phyloP scores from a whole-genome alignment of 2,888 invertebrate genomes.

The Hirudinaria manillensis region DNA sequence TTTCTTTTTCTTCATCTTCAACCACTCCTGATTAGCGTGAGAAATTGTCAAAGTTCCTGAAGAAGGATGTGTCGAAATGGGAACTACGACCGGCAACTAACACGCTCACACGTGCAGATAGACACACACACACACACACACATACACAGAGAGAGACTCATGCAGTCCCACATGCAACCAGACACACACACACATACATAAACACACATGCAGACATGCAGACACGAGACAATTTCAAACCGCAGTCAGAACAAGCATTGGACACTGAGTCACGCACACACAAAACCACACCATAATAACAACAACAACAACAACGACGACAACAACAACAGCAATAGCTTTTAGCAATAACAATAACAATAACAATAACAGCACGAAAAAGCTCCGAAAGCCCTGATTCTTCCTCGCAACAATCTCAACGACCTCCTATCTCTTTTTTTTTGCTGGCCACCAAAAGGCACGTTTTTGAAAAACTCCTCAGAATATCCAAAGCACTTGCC shows the following conservation, averaged over 20 bases:
- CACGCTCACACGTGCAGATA: neutral
- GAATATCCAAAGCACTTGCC: constrained; percentile 1
- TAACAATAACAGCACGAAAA: too few relatives aligned
- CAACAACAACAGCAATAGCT: neutral
- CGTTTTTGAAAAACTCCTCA: neutral
- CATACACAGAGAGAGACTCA: neutral
- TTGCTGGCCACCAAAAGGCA: too few relatives aligned
- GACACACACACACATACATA: neutral
- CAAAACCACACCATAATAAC: neutral
- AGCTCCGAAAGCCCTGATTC: too few relatives aligned
- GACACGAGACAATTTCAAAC: neutral
- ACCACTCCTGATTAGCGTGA: too few relatives aligned
- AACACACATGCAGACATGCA: neutral
- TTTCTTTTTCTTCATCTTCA: too few relatives aligned
- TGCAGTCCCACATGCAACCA: neutral
- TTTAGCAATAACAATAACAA: too few relatives aligned
- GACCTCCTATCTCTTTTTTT: too few relatives aligned
- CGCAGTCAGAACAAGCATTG: neutral
- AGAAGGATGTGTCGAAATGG: too few relatives aligned
- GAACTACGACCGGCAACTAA: neutral
- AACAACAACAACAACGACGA: neutral
- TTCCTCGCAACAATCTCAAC: too few relatives aligned
- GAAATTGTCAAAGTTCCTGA: too few relatives aligned
- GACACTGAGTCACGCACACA: neutral
- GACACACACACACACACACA: neutral